Conservation (phyloP, 2,888 invertebrate species). For the Drosophila melanocephala region DNA sequence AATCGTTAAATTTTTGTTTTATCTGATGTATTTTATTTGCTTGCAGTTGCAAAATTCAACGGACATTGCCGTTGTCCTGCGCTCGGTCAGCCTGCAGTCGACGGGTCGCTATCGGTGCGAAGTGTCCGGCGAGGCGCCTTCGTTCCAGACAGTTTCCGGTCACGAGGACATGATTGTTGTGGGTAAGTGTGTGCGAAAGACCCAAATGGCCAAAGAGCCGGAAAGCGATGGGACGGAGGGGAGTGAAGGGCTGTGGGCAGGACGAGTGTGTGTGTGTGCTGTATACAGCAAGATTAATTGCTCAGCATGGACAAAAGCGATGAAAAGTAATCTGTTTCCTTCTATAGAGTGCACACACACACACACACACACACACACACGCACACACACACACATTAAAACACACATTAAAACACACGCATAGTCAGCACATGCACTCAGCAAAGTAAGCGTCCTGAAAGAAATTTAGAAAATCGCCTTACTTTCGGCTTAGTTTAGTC, state of each 20-base stretch:
- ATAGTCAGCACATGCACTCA: background rate
- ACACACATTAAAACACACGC: background rate
- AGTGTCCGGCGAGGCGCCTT: slow-evolving; percentile 91
- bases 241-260: background rate
- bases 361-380: slow-evolving; percentile 10
- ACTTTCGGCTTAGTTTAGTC: background rate
- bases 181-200: slow-evolving; percentile 87
- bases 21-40: slow-evolving; percentile 15
- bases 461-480: background rate
- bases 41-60: slow-evolving; percentile 88
- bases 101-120: slow-evolving; percentile 92
- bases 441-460: background rate
- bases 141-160: slow-evolving; percentile 91
- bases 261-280: background rate
- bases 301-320: slow-evolving; percentile 70
- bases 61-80: slow-evolving; percentile 89
- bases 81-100: slow-evolving; percentile 89
- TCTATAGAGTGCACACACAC: slow-evolving; percentile 24
- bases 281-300: slow-evolving; percentile 74
- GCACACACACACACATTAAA: background rate
- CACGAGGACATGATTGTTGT: slow-evolving; percentile 91
- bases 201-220: background rate
- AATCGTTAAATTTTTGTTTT: slow-evolving; percentile 3
- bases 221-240: background rate
- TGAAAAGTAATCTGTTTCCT: slow-evolving; percentile 76